Base-by-base conservation (phyloP, 2,797 vertebrate genomes). In the Muscicapa striata region DNA sequence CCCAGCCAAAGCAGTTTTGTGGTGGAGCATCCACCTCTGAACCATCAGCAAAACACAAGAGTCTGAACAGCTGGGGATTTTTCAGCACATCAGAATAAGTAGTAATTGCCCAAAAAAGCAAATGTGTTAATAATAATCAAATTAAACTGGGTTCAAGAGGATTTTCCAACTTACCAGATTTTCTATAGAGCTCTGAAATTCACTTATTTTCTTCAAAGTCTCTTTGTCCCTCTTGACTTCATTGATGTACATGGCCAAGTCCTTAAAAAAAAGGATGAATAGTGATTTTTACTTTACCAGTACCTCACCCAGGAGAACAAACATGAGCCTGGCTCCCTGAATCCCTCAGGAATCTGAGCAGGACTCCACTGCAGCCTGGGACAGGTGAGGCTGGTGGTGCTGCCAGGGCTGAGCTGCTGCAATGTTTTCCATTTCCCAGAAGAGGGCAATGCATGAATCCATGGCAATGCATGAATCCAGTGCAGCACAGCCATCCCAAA, bases 181-280 rank as follows among this genome's bases (percentile, higher is more conserved):
- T 95, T 99, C 99, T 95, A 99, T 99, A 10, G 98, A 99, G 82
- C 98, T 99, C 98, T 99, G 99, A 94, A 99, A 99, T 95, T 99
- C 99, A 30, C 99, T 98, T 89, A 99, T 99, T 95, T 99, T 99
- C 98, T 99, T 99, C 94, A 99, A 96, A 3, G 99, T 99, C 97
- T 99, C 99, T 27, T 99, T 99, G 98, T 99, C 99, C 87, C 99
- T 98, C 92, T 99, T 99, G 23, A 99, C 99, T 89, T 99, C 99
- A 0, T 99, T 99, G 96, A 99, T 99, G 96, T 99, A 99, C 99
- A 99, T 99, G n/a, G 99, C 99, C 97, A 99, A 96, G 97, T 99
- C 99, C 99, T 99, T 80, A 11, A 73, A 93, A 84, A 24, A 83
- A 66, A 9, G 9, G 89, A 43, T 3, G 17, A 29, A 51, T 1